Evolutionary conservation across 1,140 invertebrate genomes (phyloP), one percentile per base, ranked within the genome.

Genomic region (Delia radicum): DNA sequence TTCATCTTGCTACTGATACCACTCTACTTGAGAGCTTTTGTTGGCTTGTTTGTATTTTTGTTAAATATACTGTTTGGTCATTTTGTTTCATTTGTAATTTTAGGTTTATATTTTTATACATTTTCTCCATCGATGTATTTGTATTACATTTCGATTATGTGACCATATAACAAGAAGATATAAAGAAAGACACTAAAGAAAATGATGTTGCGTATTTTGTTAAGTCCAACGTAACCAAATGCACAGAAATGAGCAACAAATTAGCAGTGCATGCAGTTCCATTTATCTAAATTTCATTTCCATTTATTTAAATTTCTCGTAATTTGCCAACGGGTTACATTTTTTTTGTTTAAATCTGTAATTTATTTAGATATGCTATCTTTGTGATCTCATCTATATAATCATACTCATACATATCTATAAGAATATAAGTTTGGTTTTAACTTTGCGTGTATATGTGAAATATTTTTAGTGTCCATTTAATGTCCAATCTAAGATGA

Each of bases 401-500:
- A n/a, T n/a, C n/a, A n/a, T n/a, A 21, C n/a, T n/a, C n/a, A n/a
- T n/a, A n/a, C n/a, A n/a, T n/a, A n/a, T n/a, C n/a, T 21, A 55
- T 18, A 15, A 21, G n/a, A 18, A 7, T 55, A 21, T 31, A 37
- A n/a, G n/a, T n/a, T n/a, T n/a, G n/a, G n/a, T n/a, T n/a, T n/a
- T n/a, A n/a, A n/a, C n/a, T n/a, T 77, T 84, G 82, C 83, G 81
- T 85, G 83, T 81, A 80, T 78, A 80, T 81, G 83, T 77, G 80
- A 84, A 83, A 84, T 85, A 85, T 85, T 85, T 55, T 85, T 85
- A 85, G 81, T 85, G 83, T 81, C 81, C 83, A 85, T 85, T 85
- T 85, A 85, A 85, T 85, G 83, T 83, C 79, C 83, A 85, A 85
- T 85, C 83, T 83, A 81, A 85, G 83, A 85, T 85, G 83, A 82